Base-by-base conservation (phyloP, 2,888 invertebrate species). In the Microctonus brassicae region DNA sequence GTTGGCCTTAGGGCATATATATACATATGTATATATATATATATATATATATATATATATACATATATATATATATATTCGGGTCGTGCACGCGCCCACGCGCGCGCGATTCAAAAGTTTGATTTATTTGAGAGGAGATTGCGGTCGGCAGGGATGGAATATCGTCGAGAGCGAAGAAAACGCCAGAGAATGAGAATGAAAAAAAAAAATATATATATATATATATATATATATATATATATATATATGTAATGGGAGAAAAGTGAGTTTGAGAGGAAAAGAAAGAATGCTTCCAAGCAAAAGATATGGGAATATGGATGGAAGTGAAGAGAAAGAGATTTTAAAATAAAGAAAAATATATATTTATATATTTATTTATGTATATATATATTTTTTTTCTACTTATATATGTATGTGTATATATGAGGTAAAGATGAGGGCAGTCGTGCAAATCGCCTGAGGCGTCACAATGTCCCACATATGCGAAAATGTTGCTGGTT, bases 101-200 rank as follows among this genome's bases (percentile, higher is more conserved):
- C 17, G 52, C 74, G 79, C 75, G 79, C 82, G 83, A 86, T 86
- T 86, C 83, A 83, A 84, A 86, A 86, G 86, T 85, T 86, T 86
- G 86, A 86, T 87, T 86, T 86, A 86, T 86, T 86, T 87, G 84
- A 83, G 83, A 82, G 83, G 78, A 86, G 84, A 86, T 86, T 87
- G 84, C 80, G 82, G 77, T 77, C 75, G 82, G 81, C 81, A 80
- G 74, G 79, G 78, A 76, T 52, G 62, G 60, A 34, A 68, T 68
- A 64, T 64, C 68, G 63, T 52, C n/a, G 53, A 64, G 58, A 70
- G 70, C 36, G 34, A 47, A 26, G 17, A 57, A 26, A 61, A 24
- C n/a, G 26, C 36, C 36, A n/a, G 47, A 7, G 17, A 17, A 47
- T 47, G 29, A 7, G 29, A 29, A 29, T 3, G 7, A 29, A 29